phyloP scores from a whole-genome alignment of 2,797 vertebrate species.

The Halcyon chelicuti region DNA sequence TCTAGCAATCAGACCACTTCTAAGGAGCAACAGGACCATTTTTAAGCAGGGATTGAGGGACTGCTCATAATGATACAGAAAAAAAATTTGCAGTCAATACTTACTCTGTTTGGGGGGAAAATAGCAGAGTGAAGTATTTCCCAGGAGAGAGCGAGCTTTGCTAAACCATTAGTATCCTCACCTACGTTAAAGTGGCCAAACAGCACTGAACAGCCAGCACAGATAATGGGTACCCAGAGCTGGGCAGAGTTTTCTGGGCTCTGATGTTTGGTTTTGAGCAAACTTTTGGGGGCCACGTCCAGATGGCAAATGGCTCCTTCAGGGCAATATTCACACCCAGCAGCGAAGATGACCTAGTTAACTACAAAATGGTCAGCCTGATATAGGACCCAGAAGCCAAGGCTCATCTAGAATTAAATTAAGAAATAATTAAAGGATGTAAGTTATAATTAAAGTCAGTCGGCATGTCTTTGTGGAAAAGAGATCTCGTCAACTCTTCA shows the following conservation, averaged over 20 bases:
- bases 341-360: not conserved
- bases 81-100: not conserved
- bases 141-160: not conserved
- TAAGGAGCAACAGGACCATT: not conserved
- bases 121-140: not conserved
- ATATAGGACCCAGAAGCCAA: not conserved
- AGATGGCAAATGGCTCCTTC: not conserved
- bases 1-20: not conserved
- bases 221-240: accelerated
- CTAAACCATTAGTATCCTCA: not conserved
- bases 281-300: not conserved
- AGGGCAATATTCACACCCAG: not conserved
- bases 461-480: not conserved
- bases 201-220: not conserved
- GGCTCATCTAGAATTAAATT: constrained; percentile 33
- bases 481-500: not conserved
- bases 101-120: not conserved
- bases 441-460: constrained; percentile 55
- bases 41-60: not conserved
- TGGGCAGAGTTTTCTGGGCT: not conserved
- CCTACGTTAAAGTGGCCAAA: not conserved
- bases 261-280: not conserved
- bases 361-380: not conserved
- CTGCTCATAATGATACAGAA: not conserved
- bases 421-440: constrained; percentile 50